Conservation (phyloP, 2,113 vertebrate species). For the Etia nguti region DNA sequence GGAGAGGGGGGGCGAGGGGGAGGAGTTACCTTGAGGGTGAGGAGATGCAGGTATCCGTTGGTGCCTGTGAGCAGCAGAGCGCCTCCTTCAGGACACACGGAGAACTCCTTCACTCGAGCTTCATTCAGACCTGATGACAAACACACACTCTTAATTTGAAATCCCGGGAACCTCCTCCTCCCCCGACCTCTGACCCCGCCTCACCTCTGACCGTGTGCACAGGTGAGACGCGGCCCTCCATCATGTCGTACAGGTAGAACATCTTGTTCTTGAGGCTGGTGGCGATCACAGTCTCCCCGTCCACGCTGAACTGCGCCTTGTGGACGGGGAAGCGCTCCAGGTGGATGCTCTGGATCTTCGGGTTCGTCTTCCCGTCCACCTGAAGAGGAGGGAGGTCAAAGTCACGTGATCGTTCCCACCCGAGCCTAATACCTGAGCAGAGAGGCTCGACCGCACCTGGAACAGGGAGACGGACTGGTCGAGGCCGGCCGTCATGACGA, state of each 20-base stretch:
- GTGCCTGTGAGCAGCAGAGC: constrained; percentile 85
- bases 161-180: neutral
- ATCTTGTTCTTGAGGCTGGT: constrained; percentile 82
- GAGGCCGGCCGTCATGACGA: constrained; percentile 85
- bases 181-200: neutral
- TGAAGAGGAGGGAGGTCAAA: constrained; percentile 17
- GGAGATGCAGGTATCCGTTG: constrained; percentile 85
- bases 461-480: constrained; percentile 87
- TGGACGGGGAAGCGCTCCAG: constrained; percentile 87
- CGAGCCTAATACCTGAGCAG: neutral
- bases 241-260: constrained; percentile 96
- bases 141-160: neutral
- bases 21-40: constrained; percentile 79
- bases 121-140: constrained; percentile 81
- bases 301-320: constrained; percentile 81
- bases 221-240: constrained; percentile 82
- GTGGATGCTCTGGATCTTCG: constrained; percentile 91
- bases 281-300: constrained; percentile 86
- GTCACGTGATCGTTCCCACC: neutral
- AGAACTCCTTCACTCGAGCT: constrained; percentile 80
- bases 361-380: constrained; percentile 92
- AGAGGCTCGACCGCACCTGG: constrained; percentile 73
- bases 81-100: constrained; percentile 85
- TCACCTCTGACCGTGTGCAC: constrained; percentile 82
- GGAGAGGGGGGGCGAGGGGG: neutral